Conservation (phyloP, 2,113 vertebrate species). For the Recurvirostra avosetta region DNA sequence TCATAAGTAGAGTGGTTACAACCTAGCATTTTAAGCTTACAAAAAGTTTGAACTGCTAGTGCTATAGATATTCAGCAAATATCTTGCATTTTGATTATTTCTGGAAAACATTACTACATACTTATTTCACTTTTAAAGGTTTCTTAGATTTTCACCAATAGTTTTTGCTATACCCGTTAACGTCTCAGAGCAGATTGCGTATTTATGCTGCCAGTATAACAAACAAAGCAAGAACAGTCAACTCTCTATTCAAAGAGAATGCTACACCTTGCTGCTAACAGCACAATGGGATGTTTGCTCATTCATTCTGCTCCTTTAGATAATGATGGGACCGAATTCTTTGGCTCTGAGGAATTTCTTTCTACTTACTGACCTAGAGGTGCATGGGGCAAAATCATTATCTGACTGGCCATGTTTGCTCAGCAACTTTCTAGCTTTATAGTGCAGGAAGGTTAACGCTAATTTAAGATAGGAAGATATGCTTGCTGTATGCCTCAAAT, state of each 20-base stretch:
- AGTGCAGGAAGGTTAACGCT: not conserved
- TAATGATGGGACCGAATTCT: not conserved
- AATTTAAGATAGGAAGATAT: not conserved
- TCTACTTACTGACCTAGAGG: not conserved
- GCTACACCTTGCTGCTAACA: not conserved
- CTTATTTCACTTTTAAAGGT: not conserved
- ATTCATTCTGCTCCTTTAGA: not conserved
- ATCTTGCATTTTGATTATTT: not conserved
- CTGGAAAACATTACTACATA: not conserved
- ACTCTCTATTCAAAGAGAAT: not conserved
- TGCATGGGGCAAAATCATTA: not conserved
- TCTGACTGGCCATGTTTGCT: not conserved
- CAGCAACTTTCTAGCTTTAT: not conserved
- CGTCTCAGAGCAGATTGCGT: not conserved
- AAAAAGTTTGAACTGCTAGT: not conserved
- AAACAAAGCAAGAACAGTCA: not conserved
- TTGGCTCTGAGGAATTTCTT: not conserved
- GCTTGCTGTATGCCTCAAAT: not conserved
- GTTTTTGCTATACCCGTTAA: not conserved
- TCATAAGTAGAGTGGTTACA: not conserved
- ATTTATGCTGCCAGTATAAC: not conserved
- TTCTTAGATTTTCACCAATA: not conserved
- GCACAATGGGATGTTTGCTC: not conserved
- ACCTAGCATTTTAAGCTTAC: not conserved
- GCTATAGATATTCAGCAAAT: not conserved